phyloP scores from a whole-genome alignment of 2,797 vertebrate species.

The Allobates femoralis region DNA sequence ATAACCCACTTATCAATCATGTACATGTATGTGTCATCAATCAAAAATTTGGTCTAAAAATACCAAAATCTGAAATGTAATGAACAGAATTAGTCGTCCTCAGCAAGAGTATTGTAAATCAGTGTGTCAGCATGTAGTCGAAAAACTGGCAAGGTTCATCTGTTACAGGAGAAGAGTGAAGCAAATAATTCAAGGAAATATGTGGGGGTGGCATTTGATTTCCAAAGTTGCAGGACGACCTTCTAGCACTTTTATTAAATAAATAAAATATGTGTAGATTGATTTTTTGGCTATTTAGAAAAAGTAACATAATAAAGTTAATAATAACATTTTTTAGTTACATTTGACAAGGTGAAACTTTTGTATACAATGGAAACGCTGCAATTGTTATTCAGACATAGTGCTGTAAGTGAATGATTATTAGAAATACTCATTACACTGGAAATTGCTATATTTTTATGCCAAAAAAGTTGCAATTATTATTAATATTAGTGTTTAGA shows the following conservation, averaged over 20 bases:
- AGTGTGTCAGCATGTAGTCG: slow-evolving; percentile 16
- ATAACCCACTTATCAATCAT: slow-evolving; percentile 3
- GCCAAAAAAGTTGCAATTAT: neutral
- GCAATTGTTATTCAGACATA: no score
- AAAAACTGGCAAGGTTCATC: neutral
- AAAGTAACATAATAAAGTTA: neutral
- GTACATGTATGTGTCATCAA: neutral
- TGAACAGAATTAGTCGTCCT: slow-evolving; percentile 3
- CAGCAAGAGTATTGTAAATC: slow-evolving; percentile 22
- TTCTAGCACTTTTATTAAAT: neutral
- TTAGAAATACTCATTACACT: neutral
- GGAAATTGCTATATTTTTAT: neutral
- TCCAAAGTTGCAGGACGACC: neutral
- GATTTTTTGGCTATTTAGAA: neutral
- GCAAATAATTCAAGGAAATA: slow-evolving; percentile 1
- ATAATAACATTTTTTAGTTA: neutral
- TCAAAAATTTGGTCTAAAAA: slow-evolving; percentile 12
- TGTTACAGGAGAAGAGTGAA: neutral
- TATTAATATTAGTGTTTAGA: neutral
- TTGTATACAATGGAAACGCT: no score
- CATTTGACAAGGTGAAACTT: no score
- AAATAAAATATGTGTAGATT: neutral
- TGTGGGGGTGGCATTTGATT: neutral
- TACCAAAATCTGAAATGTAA: slow-evolving; percentile 2
- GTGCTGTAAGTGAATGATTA: neutral